These are phyloP conservation scores for Psammodynastes pulverulentus DNA, from an alignment of 2,113 vertebrate genomes.

Conservation along the genomic window DNA sequence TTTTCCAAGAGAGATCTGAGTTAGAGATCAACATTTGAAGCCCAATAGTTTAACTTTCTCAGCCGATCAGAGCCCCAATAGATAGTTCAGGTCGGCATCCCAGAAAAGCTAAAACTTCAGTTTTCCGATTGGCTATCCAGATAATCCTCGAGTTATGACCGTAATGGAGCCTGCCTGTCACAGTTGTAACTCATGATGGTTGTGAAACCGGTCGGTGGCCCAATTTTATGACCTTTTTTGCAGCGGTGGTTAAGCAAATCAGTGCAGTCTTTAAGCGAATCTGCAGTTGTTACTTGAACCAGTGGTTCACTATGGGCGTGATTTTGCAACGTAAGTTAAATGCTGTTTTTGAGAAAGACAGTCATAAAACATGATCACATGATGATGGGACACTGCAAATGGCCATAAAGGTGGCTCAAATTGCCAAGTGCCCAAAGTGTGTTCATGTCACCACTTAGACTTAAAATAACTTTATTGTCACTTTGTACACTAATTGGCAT, in stretches of 20 bases:
- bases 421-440: too few relatives aligned
- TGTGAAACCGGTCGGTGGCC: background rate
- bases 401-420: too few relatives aligned
- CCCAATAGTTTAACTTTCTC: background rate
- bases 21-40: background rate
- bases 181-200: background rate
- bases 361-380: too few relatives aligned
- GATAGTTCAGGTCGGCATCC: background rate
- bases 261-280: background rate
- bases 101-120: background rate
- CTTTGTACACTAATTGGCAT: too few relatives aligned
- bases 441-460: too few relatives aligned
- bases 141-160: background rate
- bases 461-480: too few relatives aligned
- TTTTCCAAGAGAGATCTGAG: background rate
- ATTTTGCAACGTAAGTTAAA: background rate
- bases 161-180: background rate
- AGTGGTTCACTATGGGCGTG: background rate
- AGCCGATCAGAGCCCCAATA: background rate
- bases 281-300: background rate
- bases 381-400: too few relatives aligned
- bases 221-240: background rate
- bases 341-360: too few relatives aligned
- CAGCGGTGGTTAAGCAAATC: background rate
- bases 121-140: background rate